A percentile compares a stretch with the other conserved stretches of the same genome.
Evolutionary conservation across 2,888 invertebrate genomes (phyloP).

Genomic region (Chaetoderma sp.): DNA sequence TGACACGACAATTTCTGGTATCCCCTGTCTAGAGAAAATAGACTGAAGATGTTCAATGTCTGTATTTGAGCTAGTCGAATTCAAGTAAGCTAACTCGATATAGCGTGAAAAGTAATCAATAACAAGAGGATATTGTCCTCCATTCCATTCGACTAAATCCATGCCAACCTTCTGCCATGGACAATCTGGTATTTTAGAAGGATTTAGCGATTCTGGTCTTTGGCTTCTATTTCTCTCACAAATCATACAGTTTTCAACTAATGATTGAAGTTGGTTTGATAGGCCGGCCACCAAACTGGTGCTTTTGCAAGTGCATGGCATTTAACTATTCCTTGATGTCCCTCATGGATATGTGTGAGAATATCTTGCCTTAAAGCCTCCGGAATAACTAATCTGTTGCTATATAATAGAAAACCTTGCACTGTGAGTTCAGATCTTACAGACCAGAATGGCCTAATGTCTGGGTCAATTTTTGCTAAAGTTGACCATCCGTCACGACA

Average conservation of each 20-base stretch:
- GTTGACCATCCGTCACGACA: too few relatives aligned
- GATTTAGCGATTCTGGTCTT: conserved; percentile 8
- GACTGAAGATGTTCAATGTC: conserved; percentile 4
- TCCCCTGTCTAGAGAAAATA: conserved; percentile 15
- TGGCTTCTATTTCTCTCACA: neutral
- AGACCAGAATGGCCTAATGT: too few relatives aligned
- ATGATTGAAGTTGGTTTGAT: neutral
- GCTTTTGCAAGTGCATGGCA: neutral
- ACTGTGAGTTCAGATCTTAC: too few relatives aligned
- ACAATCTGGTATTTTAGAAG: neutral
- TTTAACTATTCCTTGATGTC: neutral
- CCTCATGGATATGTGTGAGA: too few relatives aligned
- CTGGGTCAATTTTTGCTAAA: too few relatives aligned
- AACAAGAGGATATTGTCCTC: neutral
- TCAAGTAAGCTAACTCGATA: conserved; percentile 10
- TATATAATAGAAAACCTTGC: too few relatives aligned
- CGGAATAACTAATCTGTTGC: too few relatives aligned
- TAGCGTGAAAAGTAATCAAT: conserved; percentile 19
- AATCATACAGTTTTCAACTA: neutral
- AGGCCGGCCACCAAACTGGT: neutral
- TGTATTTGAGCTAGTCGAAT: neutral
- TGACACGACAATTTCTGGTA: neutral
- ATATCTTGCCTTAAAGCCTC: too few relatives aligned
- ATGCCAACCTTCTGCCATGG: conserved; percentile 14
- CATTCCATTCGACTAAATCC: conserved; percentile 5